phyloP scores from a whole-genome alignment of 2,797 vertebrate species.

The Bovichtus variegatus region DNA sequence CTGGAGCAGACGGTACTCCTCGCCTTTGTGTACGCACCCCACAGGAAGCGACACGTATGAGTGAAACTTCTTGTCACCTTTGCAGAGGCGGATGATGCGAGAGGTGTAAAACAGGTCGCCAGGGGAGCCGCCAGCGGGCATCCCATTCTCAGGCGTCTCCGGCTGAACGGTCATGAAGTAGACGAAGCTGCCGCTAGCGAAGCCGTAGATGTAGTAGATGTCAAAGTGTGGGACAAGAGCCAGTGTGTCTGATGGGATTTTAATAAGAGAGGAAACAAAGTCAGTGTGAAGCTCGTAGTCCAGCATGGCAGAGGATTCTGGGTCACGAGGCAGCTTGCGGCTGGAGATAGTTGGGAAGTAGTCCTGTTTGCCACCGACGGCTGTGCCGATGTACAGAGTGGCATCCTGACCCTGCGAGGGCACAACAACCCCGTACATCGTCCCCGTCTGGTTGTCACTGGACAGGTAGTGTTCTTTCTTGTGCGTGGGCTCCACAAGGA shows the following conservation, averaged over 20 bases:
- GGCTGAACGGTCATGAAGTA: constrained; percentile 98
- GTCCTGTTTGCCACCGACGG: constrained; percentile 98
- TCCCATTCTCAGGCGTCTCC: constrained; percentile 93
- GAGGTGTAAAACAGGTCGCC: constrained; percentile 96
- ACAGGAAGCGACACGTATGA: constrained; percentile 97
- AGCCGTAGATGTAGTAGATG: constrained; percentile 98
- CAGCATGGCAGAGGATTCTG: constrained; percentile 96
- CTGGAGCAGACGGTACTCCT: constrained; percentile 96
- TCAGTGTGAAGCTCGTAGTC: constrained; percentile 98
- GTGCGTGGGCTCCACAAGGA: constrained; percentile 96
- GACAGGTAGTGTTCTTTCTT: constrained; percentile 99
- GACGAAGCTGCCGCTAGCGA: constrained; percentile 94
- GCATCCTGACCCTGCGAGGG: constrained; percentile 91
- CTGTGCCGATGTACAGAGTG: constrained; percentile 96
- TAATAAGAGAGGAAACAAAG: constrained; percentile 98
- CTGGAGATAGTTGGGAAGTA: constrained; percentile 99
- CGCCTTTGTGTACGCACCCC: constrained; percentile 91
- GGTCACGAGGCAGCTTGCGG: constrained; percentile 95
- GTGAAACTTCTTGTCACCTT: constrained; percentile 98
- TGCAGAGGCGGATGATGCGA: constrained; percentile 96
- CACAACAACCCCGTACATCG: constrained; percentile 98
- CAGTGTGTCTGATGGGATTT: constrained; percentile 97
- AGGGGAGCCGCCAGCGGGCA: constrained; percentile 89
- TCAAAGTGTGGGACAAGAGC: constrained; percentile 96
- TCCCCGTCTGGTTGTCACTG: constrained; percentile 95